Evolutionary conservation across 1,140 invertebrate species (phyloP).

Genomic region (Zaprionus ghesquierei): DNA sequence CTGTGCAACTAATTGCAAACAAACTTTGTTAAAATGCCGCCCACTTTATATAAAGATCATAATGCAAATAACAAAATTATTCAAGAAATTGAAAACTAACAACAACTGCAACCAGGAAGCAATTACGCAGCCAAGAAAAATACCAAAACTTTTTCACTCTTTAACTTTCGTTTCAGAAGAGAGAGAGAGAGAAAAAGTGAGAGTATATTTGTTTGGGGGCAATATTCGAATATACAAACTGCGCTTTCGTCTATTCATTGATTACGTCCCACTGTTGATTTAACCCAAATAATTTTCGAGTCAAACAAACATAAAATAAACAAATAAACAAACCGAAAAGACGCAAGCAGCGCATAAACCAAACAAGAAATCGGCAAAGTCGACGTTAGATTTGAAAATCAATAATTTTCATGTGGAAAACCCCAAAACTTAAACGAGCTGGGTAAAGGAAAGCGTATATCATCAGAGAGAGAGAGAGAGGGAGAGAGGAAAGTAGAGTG

Average conservation of each 20-base stretch:
- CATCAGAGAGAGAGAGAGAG: neutral
- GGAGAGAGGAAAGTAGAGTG: neutral
- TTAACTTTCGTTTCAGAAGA: neutral
- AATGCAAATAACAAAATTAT: conserved; percentile 23
- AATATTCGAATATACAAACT: too few species aligned
- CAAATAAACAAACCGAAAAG: conserved; percentile 27
- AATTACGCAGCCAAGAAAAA: conserved; percentile 27
- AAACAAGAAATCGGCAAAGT: conserved; percentile 34
- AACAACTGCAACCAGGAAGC: conserved; percentile 25
- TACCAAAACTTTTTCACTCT: conserved; percentile 7
- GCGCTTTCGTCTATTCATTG: conserved; percentile 45
- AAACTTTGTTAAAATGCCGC: conserved; percentile 24
- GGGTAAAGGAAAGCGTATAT: neutral
- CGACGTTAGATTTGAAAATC: conserved; percentile 16
- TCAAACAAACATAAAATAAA: conserved; percentile 49
- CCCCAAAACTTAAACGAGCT: neutral
- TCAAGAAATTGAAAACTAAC: conserved; percentile 17
- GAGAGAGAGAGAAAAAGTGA: neutral
- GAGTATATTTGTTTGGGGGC: neutral
- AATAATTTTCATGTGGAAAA: conserved; percentile 27
- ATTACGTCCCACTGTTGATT: conserved; percentile 43
- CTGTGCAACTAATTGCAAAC: conserved; percentile 11
- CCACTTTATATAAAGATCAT: neutral
- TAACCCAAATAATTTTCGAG: conserved; percentile 54
- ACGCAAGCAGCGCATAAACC: conserved; percentile 1